A percentile compares a stretch with the other conserved stretches of the same genome.
These are phyloP conservation scores for Festucalex cinctus DNA, from an alignment of 2,113 vertebrate genomes.

Conservation along the genomic window DNA sequence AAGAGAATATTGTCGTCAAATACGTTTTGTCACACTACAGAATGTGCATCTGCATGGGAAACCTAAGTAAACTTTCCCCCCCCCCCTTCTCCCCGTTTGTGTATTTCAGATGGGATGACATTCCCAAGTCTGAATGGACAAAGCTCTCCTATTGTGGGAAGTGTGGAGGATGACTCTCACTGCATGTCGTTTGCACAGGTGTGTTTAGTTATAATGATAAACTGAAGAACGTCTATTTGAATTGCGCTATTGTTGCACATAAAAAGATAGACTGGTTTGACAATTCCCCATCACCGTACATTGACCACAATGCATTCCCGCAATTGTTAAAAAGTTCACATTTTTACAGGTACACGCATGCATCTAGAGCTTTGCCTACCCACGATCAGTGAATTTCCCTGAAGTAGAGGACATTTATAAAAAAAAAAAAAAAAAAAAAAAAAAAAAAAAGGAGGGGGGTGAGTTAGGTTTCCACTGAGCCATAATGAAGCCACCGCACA, in stretches of 20 bases:
- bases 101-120: constrained; percentile 59
- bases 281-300: not conserved
- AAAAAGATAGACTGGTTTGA: not conserved
- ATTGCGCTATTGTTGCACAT: not conserved
- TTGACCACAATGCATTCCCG: not conserved
- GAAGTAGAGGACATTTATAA: too few relatives aligned
- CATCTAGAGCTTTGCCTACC: too few relatives aligned
- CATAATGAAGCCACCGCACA: too few relatives aligned
- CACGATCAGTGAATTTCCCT: too few relatives aligned
- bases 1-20: too few relatives aligned
- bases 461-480: too few relatives aligned
- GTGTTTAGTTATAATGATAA: constrained; percentile 21
- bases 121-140: constrained; percentile 68
- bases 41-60: not conserved
- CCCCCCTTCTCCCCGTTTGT: too few relatives aligned
- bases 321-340: not conserved
- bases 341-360: too few relatives aligned
- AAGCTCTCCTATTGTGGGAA: constrained; percentile 74
- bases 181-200: constrained; percentile 97
- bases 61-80: not conserved
- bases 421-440: too few relatives aligned
- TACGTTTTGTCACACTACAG: too few relatives aligned
- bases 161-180: constrained; percentile 87
- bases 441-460: too few relatives aligned
- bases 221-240: not conserved